Evolutionary conservation across 1,140 invertebrate genomes (phyloP).

Genomic region (Rhagoletis zephyria): DNA sequence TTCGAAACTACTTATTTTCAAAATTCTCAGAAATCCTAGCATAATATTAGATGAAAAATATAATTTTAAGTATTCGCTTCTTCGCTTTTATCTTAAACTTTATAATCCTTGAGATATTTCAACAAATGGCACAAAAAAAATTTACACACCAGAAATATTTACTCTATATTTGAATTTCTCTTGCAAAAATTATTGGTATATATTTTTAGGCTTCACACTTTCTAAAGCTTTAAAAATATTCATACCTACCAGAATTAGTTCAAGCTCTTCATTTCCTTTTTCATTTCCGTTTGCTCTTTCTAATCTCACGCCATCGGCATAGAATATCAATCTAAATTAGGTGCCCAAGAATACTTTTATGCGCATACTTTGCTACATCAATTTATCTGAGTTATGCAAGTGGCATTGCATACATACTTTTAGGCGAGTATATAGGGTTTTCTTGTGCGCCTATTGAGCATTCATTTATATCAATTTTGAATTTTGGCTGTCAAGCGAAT

Average conservation of each 20-base stretch:
- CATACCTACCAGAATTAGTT: not conserved
- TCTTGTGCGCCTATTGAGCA: not conserved
- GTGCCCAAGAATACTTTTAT: not conserved
- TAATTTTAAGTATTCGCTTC: too few species aligned
- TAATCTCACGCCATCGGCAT: not conserved
- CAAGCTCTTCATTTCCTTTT: constrained; percentile 11
- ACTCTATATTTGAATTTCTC: too few species aligned
- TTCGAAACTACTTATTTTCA: too few species aligned
- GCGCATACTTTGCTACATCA: not conserved
- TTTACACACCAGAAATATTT: too few species aligned
- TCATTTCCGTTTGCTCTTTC: not conserved
- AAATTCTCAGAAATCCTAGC: too few species aligned
- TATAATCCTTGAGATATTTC: too few species aligned
- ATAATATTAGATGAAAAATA: too few species aligned
- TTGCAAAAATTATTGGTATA: not conserved
- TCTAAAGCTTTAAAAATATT: too few species aligned
- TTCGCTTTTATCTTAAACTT: too few species aligned
- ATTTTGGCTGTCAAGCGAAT: not conserved
- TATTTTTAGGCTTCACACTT: not conserved
- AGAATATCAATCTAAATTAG: constrained; percentile 32
- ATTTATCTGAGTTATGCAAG: too few species aligned
- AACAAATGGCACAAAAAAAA: too few species aligned
- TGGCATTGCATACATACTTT: not conserved
- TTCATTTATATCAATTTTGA: constrained; percentile 36
- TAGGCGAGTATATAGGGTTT: too few species aligned